These are phyloP conservation scores for Eupithecia vulgata DNA, from an alignment of 2,888 invertebrate genomes.

Conservation along the genomic window DNA sequence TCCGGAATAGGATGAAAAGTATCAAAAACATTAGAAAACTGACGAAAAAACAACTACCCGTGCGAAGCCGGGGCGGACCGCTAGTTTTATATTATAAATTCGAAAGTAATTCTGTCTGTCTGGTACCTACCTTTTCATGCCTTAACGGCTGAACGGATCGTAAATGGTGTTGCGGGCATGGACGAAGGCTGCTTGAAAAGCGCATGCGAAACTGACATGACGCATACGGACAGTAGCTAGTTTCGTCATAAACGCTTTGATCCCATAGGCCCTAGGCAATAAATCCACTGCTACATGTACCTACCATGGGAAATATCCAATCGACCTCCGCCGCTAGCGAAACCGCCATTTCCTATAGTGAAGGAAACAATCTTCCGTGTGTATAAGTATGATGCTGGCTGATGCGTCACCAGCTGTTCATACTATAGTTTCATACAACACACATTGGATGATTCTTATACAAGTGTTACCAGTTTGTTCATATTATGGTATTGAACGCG, in stretches of 20 bases:
- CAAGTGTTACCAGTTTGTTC: neutral
- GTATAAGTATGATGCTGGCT: neutral
- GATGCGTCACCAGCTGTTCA: constrained; percentile 1
- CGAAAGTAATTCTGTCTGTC: no score
- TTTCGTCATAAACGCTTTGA: neutral
- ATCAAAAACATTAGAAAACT: no score
- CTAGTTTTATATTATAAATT: no score
- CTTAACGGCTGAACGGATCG: no score
- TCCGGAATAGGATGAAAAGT: no score
- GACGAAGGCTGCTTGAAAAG: no score
- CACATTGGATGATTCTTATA: neutral
- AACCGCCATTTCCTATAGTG: constrained; percentile 16
- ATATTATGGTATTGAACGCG: neutral
- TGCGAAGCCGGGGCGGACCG: no score
- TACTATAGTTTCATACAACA: neutral
- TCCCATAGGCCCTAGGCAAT: neutral
- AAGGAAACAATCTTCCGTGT: constrained; percentile 15
- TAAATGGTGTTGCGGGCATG: no score
- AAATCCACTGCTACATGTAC: neutral
- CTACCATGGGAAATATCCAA: constrained; percentile 1
- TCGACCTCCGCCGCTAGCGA: constrained; percentile 1
- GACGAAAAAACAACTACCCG: no score
- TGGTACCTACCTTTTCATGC: no score
- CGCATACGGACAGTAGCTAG: neutral
- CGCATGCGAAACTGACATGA: no score